Percentiles rank a stretch among this genome's conserved stretches.
Evolutionary conservation across 1,140 invertebrate genomes (phyloP).

Genomic region (Sminthurides bifidus): DNA sequence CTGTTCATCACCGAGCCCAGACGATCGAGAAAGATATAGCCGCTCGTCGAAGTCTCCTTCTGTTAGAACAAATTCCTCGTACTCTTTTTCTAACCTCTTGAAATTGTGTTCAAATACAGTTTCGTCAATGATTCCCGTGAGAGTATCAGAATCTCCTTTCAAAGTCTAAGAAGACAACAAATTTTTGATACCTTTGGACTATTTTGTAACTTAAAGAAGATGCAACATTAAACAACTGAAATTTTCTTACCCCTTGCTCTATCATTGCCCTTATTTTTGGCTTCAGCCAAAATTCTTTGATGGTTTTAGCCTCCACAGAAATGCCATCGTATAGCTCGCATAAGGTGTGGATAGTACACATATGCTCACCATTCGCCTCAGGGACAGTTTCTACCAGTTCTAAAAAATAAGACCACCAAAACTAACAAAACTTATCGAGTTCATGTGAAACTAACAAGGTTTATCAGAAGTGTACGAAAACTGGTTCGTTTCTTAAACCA

Average conservation of each 20-base stretch:
- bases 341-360: slow-evolving; percentile 71
- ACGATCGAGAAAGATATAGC: slow-evolving; percentile 55
- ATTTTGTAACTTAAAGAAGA: slow-evolving; percentile 11
- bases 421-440: slow-evolving; percentile 8
- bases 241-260: slow-evolving; percentile 51
- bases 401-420: too few species aligned
- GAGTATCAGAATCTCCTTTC: slow-evolving; percentile 49
- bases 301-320: slow-evolving; percentile 70
- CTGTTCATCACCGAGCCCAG: too few species aligned
- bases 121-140: slow-evolving; percentile 56
- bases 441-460: slow-evolving; percentile 4
- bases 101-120: slow-evolving; percentile 64
- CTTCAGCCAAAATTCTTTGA: slow-evolving; percentile 81
- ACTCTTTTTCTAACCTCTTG: slow-evolving; percentile 72
- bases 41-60: slow-evolving; percentile 93
- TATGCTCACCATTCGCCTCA: slow-evolving; percentile 41
- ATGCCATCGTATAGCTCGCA: slow-evolving; percentile 71
- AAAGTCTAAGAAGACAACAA: slow-evolving; percentile 36
- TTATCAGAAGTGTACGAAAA: background rate
- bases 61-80: slow-evolving; percentile 82
- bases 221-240: slow-evolving; percentile 9
- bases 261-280: slow-evolving; percentile 68
- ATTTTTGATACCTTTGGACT: background rate
- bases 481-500: slow-evolving; percentile 31
- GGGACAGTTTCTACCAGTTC: slow-evolving; percentile 21